phyloP scores from a whole-genome alignment of 2,888 invertebrate species.

The Leptodirus hochenwartii region DNA sequence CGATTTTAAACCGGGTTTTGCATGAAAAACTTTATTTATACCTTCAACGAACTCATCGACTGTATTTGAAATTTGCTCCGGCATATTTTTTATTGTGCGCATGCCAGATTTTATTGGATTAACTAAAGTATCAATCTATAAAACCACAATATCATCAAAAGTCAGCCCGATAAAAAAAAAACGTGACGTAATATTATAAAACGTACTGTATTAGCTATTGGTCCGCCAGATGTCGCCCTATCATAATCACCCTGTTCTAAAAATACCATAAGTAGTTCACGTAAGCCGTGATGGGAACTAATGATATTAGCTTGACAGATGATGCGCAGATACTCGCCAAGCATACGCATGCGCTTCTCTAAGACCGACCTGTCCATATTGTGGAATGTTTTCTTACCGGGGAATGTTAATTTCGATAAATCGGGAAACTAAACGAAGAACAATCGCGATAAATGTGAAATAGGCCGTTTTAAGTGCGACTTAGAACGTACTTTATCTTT shows the following conservation, averaged over 20 bases:
- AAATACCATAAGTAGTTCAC: conserved; percentile 41
- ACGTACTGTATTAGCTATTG: conserved; percentile 36
- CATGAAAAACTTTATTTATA: conserved; percentile 57
- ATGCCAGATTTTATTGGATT: conserved; percentile 65
- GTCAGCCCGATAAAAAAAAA: conserved; percentile 1
- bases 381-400: conserved; percentile 86
- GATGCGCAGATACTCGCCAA: conserved; percentile 64
- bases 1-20: conserved; percentile 26
- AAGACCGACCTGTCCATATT: conserved; percentile 73
- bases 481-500: conserved; percentile 43
- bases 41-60: conserved; percentile 73
- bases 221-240: conserved; percentile 37
- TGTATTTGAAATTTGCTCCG: conserved; percentile 71
- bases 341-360: conserved; percentile 63
- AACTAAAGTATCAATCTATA: conserved; percentile 27
- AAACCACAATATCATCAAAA: conserved; percentile 4
- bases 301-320: conserved; percentile 42
- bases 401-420: conserved; percentile 60
- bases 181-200: background rate
- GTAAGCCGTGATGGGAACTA: conserved; percentile 40
- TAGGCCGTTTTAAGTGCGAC: too few species aligned
- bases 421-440: conserved; percentile 48
- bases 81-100: conserved; percentile 72
- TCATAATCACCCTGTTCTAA: conserved; percentile 54
- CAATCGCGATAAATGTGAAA: too few species aligned